A percentile compares a stretch with the other conserved stretches of the same genome.
These are phyloP conservation scores for Cyanoliseus patagonus DNA, from an alignment of 2,113 vertebrate species.

Conservation along the genomic window DNA sequence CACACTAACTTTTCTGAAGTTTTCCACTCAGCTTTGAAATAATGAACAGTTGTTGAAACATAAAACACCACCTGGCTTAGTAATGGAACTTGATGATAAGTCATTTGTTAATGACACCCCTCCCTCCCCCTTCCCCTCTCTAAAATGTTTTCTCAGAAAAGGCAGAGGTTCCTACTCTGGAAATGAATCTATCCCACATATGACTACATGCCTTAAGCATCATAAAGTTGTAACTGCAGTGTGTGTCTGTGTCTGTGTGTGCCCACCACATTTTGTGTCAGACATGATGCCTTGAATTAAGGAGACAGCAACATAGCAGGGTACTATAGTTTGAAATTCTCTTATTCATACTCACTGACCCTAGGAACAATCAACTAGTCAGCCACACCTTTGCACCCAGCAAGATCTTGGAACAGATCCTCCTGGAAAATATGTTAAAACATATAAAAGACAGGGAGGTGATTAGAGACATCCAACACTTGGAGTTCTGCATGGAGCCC, in stretches of 20 bases:
- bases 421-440: neutral
- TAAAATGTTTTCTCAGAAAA: neutral
- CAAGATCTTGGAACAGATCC: neutral
- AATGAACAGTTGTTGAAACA: neutral
- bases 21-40: neutral
- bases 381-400: neutral
- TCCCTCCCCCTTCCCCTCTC: neutral
- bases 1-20: neutral
- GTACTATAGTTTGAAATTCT: neutral
- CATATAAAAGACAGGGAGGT: neutral
- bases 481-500: too few relatives aligned
- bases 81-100: neutral
- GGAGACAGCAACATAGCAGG: neutral
- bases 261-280: neutral
- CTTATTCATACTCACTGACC: neutral
- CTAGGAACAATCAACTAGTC: neutral
- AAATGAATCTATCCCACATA: neutral
- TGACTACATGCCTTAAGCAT: neutral
- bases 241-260: neutral
- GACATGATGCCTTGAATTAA: neutral
- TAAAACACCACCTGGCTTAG: neutral
- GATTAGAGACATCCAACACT: neutral
- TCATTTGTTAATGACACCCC: neutral
- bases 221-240: neutral
- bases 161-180: neutral